A percentile compares a stretch with the other conserved stretches of the same genome.
Evolutionary conservation across 2,888 invertebrate genomes (phyloP).

Genomic region (Oxystoma pomonae): DNA sequence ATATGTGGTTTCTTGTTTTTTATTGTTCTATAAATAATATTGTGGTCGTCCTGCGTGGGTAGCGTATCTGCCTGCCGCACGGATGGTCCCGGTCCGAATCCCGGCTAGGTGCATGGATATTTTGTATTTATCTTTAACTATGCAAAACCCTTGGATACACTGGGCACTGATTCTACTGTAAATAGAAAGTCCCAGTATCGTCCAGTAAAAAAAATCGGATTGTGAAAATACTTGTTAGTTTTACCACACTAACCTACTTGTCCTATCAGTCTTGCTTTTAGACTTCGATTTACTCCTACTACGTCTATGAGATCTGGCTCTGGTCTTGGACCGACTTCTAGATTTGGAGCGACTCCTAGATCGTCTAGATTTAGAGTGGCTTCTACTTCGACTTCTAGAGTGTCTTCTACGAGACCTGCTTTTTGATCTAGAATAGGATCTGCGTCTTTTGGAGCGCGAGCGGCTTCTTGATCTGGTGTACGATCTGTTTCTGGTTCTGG

Average conservation of each 20-base stretch:
- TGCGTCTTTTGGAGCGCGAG: conserved; percentile 30
- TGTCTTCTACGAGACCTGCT: conserved; percentile 32
- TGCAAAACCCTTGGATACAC: too few relatives aligned
- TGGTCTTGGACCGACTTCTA: conserved; percentile 19
- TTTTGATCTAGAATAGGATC: conserved; percentile 37
- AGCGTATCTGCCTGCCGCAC: too few relatives aligned
- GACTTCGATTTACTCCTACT: conserved; percentile 17
- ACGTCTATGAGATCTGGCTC: conserved; percentile 25
- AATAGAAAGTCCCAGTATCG: too few relatives aligned
- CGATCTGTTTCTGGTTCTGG: conserved; percentile 22
- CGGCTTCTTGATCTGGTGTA: conserved; percentile 29
- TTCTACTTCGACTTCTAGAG: conserved; percentile 30
- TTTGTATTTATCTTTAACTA: too few relatives aligned
- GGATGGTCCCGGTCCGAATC: too few relatives aligned
- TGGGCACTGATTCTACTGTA: too few relatives aligned
- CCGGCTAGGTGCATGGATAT: too few relatives aligned
- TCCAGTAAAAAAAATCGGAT: too few relatives aligned
- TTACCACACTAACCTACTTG: neutral
- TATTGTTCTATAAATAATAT: too few relatives aligned
- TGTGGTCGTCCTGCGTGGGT: too few relatives aligned
- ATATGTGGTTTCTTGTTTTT: too few relatives aligned
- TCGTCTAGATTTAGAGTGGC: conserved; percentile 31
- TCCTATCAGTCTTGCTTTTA: conserved; percentile 11
- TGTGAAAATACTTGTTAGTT: too few relatives aligned
- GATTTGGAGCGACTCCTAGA: conserved; percentile 38